Base-by-base conservation (phyloP, 2,888 invertebrate species). In the Leptinotarsa haldemani region DNA sequence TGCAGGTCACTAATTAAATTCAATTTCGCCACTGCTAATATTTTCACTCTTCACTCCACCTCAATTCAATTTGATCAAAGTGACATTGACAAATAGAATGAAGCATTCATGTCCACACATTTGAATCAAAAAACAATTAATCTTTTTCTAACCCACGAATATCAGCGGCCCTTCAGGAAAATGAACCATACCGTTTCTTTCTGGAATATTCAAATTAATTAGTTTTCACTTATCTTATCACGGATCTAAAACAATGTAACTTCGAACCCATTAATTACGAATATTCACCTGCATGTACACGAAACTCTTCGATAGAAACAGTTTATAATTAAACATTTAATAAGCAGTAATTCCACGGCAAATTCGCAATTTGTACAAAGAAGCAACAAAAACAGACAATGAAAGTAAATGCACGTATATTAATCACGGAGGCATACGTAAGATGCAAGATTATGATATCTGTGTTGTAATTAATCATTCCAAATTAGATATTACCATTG, bases 401-500 rank as follows among this genome's bases (percentile, higher is more conserved):
- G 50, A 66, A 61, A 48, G 65, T 66, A 52, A 69, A 73, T 69
- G 65, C 64, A 50, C 20, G 61, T 50, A 48, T 65, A 69, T 68
- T 65, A 56, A 64, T 68, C 65, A 61, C 20, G 30, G 69, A 58
- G 48, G 69, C 58, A 71, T 74, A 68, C 61, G 64, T 61, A 69
- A 75, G 73, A 70, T 71, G 75, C 71, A 76, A 74, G 72, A 77
- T 76, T 77, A 75, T 75, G 75, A 77, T 77, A 77, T 77, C 70
- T 77, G 71, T 68, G n/a, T 30, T 52, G 79, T 78, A 83, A 85
- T 85, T 84, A 85, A 84, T 85, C 85, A 84, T 85, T 80, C 74
- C 81, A 83, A 85, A 85, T 84, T 84, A 84, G 82, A 84, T 82
- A 82, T 82, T 82, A 80, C 82, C 82, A 82, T 83, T 81, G 81